Conservation (phyloP, 2,113 vertebrate genomes). For the Phrynocephalus versicolor region DNA sequence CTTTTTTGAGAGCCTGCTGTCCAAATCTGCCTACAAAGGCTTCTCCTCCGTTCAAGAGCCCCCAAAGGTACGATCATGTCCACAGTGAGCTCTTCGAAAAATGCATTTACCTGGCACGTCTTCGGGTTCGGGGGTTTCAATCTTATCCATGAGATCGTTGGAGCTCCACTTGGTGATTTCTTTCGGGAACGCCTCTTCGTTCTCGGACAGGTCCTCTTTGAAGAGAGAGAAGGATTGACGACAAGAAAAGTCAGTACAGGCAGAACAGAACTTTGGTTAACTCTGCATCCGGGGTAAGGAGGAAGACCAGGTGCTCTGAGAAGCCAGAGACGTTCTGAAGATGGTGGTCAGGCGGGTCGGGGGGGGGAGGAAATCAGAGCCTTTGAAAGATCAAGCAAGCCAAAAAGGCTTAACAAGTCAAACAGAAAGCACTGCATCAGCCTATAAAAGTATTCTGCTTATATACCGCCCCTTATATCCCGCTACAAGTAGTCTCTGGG, state of each 20-base stretch:
- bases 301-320: neutral
- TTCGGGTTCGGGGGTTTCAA: slow-evolving; percentile 84
- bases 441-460: too few species aligned
- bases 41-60: neutral
- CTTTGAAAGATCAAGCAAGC: neutral
- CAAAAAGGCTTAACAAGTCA: neutral
- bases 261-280: neutral
- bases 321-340: slow-evolving; percentile 10
- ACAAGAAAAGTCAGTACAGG: too few species aligned
- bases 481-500: too few species aligned
- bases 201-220: slow-evolving; percentile 90
- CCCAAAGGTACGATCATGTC: slow-evolving; percentile 17
- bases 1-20: too few species aligned
- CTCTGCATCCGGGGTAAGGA: neutral
- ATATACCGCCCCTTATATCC: too few species aligned
- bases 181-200: slow-evolving; percentile 88
- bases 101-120: slow-evolving; percentile 77
- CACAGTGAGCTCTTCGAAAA: neutral
- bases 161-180: slow-evolving; percentile 95
- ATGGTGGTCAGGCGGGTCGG: accelerated
- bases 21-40: neutral
- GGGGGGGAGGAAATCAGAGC: slow-evolving; percentile 23
- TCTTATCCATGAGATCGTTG: slow-evolving; percentile 95
- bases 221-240: slow-evolving; percentile 1
- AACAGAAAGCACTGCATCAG: neutral